Conservation (phyloP, 2,888 invertebrate species). For the Lasioglossum figueresi region DNA sequence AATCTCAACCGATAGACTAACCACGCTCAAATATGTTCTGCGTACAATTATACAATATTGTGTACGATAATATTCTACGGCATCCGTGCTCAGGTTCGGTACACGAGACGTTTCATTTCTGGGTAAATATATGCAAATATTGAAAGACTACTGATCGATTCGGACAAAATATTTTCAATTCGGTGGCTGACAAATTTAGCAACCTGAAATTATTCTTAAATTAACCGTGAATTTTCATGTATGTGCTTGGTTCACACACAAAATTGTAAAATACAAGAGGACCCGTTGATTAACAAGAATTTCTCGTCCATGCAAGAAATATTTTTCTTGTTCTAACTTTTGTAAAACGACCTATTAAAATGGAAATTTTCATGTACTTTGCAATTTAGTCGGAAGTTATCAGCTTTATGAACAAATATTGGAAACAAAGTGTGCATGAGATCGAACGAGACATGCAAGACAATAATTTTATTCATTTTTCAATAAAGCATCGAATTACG, state of each 20-base stretch:
- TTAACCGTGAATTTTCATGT: not conserved
- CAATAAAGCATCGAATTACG: too few species aligned
- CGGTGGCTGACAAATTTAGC: not conserved
- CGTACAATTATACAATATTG: not conserved
- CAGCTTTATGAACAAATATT: not conserved
- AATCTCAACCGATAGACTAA: not conserved
- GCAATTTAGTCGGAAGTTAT: not conserved
- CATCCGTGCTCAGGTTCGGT: not conserved
- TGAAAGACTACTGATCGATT: too few species aligned
- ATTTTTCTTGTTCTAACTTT: not conserved
- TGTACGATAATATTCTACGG: not conserved
- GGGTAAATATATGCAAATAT: not conserved
- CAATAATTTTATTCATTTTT: not conserved
- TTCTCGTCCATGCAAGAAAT: not conserved
- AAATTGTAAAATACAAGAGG: not conserved
- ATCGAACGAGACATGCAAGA: not conserved
- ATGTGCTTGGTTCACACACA: not conserved
- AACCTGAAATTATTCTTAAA: not conserved
- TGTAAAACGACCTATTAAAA: not conserved
- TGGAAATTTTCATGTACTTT: not conserved
- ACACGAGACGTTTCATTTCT: not conserved
- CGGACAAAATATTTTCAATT: not conserved
- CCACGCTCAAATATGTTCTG: not conserved
- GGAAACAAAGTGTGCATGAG: not conserved
- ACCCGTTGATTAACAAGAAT: not conserved